phyloP scores from a whole-genome alignment of 2,888 invertebrate genomes.

The Oligia fasciuncula region DNA sequence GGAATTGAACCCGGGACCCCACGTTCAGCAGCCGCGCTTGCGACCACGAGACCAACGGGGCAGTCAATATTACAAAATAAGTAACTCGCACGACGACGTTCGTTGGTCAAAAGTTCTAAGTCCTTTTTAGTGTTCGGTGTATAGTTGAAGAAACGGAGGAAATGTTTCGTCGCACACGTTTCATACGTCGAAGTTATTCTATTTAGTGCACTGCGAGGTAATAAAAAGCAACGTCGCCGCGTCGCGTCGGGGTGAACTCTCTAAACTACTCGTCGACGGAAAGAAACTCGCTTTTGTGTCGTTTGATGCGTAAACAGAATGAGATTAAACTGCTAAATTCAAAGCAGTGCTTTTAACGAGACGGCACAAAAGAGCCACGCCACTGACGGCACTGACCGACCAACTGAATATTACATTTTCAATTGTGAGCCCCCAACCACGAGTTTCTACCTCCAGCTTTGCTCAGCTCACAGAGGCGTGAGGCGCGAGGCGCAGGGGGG shows the following conservation, averaged over 20 bases:
- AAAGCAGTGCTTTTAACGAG: conserved; percentile 41
- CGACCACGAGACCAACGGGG: too few relatives aligned
- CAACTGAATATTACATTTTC: conserved; percentile 54
- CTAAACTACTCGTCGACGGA: conserved; percentile 7
- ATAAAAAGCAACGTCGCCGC: conserved; percentile 11
- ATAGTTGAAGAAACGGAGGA: not conserved
- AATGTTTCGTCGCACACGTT: conserved; percentile 13
- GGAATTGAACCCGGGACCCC: too few relatives aligned
- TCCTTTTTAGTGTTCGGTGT: conserved; percentile 11
- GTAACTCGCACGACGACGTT: too few relatives aligned
- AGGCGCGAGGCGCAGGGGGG: too few relatives aligned
- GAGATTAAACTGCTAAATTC: conserved; percentile 49
- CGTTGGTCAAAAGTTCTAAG: not conserved
- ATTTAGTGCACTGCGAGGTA: conserved; percentile 25
- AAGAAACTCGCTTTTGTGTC: conserved; percentile 23
- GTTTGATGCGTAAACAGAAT: conserved; percentile 40
- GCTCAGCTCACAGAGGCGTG: not conserved
- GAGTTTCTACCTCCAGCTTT: not conserved
- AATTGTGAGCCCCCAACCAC: conserved; percentile 15
- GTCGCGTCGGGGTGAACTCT: conserved; percentile 1
- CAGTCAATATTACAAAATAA: not conserved
- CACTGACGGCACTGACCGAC: conserved; percentile 28
- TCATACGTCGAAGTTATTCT: conserved; percentile 28
- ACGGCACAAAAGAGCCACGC: conserved; percentile 42
- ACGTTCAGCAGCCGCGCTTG: too few relatives aligned